Evolutionary conservation across 2,888 invertebrate species (phyloP).

Genomic region (Ophion slaviceki): DNA sequence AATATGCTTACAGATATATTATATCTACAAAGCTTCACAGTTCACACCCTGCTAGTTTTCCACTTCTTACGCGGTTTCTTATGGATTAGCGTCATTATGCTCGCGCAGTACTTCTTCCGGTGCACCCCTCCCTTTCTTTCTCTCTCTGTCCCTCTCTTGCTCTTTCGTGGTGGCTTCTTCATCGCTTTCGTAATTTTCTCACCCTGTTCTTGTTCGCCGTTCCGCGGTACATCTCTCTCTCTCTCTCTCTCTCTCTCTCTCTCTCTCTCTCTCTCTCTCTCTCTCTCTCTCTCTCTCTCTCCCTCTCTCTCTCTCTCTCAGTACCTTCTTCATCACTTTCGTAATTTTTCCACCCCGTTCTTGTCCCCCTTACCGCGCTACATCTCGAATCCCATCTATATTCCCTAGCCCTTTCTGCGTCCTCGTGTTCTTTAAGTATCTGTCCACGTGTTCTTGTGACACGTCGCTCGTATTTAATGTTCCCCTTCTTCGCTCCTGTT

Average conservation of each 20-base stretch:
- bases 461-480: background rate
- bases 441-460: background rate
- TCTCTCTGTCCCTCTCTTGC: too few relatives aligned
- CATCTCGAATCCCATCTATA: background rate
- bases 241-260: background rate
- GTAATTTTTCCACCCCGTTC: background rate
- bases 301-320: background rate
- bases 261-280: too few relatives aligned
- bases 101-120: background rate
- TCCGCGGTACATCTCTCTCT: background rate
- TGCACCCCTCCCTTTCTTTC: background rate
- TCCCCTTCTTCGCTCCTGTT: background rate
- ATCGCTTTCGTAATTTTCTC: background rate
- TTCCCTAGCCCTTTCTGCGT: background rate
- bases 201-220: background rate
- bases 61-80: constrained; percentile 5
- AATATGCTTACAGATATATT: constrained; percentile 30
- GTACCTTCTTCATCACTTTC: background rate
- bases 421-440: constrained; percentile 1
- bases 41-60: constrained; percentile 12
- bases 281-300: too few relatives aligned
- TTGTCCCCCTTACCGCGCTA: background rate
- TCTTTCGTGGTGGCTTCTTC: background rate
- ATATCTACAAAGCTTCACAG: constrained; percentile 9
- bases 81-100: constrained; percentile 12